A percentile compares a stretch with the other conserved stretches of the same genome.
Conservation (phyloP, 1,140 invertebrate genomes). For the Musca vetustissima region DNA sequence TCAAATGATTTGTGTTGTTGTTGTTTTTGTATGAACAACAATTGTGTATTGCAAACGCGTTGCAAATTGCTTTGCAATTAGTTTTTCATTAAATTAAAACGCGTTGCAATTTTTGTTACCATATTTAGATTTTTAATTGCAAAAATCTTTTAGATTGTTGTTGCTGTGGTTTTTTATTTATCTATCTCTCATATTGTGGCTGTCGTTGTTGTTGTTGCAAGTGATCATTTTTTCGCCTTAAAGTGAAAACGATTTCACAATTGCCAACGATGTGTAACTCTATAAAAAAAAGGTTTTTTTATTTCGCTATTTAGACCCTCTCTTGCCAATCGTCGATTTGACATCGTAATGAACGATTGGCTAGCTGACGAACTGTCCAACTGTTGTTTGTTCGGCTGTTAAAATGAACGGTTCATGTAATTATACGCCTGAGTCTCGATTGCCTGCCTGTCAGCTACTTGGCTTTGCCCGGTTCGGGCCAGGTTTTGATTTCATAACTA, state of each 20-base stretch:
- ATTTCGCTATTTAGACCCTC: too few relatives aligned
- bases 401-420: conserved; percentile 11
- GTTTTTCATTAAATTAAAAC: conserved; percentile 30
- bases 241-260: conserved; percentile 24
- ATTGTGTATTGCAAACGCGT: conserved; percentile 21
- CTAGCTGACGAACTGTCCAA: background rate
- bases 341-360: background rate
- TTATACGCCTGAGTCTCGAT: conserved; percentile 11
- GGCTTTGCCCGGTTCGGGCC: too few relatives aligned
- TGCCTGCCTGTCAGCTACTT: too few relatives aligned
- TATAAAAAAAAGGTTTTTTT: too few relatives aligned
- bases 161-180: background rate
- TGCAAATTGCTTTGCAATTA: conserved; percentile 31
- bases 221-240: conserved; percentile 26
- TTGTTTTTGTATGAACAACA: background rate
- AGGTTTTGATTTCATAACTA: conserved; percentile 15
- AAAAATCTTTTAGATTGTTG: conserved; percentile 13
- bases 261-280: background rate
- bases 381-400: background rate
- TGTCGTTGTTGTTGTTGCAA: conserved; percentile 13
- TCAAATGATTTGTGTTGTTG: background rate
- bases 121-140: conserved; percentile 27
- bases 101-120: conserved; percentile 24
- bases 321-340: too few relatives aligned
- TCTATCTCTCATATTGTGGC: background rate